Evolutionary conservation across 2,888 invertebrate species (phyloP), one percentile per base, ranked within the genome.

Genomic region (Lasioglossum oenotherae): DNA sequence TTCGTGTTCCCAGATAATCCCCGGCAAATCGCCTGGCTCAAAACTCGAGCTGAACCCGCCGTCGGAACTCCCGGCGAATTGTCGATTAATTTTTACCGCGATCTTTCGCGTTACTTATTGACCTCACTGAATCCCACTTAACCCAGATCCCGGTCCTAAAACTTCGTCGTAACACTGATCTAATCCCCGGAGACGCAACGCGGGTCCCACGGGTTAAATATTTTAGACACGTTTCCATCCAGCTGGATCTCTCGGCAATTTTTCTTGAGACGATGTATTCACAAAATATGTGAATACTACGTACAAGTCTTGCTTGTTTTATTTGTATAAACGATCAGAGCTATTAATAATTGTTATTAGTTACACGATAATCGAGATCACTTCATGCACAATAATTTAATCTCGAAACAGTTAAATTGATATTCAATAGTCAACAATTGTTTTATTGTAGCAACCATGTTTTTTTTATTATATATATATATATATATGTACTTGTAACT

Each of bases 1-100:
- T 64, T 31, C 49, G n/a, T n/a, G 74, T 46, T 64, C 72, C 67
- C 12, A 12, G 60, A 35, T 85, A 85, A 85, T 82, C 80, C 75
- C 46, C 80, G 27, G 75, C 79, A 80, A 85, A 87, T 87, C 78
- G 64, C 67, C 49, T 16, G 31, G 72, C 78, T 67, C 44, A 64
- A 80, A 85, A 82, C 81, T 74, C 23, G n/a, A 71, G 64, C 38
- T 49, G 53, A 57, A 57, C 53, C 53, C 53, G 27, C 53, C 74
- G 71, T 69, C 35, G 3, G 38, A 41, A 27, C 49, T 38, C 38
- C 38, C 35, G 49, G 38, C 69, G 27, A 49, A 69, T 19, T 27
- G 49, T 23, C 35, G 78, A 78, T 69, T 53, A 69, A 71, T 78
- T 49, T 35, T 27, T 74, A 44, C 31, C 10, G 16, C 35, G 49